Base-by-base conservation (phyloP, 2,888 invertebrate genomes). In the Phalera bucephala region DNA sequence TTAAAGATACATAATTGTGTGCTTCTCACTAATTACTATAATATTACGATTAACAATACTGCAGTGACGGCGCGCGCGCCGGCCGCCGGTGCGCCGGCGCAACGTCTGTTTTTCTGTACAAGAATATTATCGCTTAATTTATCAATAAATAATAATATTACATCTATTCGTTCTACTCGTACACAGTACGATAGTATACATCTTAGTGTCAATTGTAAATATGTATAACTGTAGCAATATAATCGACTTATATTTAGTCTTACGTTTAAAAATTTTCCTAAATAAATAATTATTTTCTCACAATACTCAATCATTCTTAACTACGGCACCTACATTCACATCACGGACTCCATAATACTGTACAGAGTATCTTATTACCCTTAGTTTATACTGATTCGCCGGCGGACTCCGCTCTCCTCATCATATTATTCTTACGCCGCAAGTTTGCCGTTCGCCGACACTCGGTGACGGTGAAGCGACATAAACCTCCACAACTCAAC, bases 341-440 rank as follows among this genome's bases (percentile, higher is more conserved):
- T 49, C 47, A 58, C 40, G 52, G 50, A 42, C 44, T 40, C 43
- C 50, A 45, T 74, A 78, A 74, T 76, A 78, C 77, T 76, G 78
- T 76, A 76, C 64, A 72, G 2, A 25, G 6, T 2, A 12, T 25
- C 25, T 8, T n/a, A n/a, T n/a, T n/a, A n/a, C n/a, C n/a, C n/a
- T n/a, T n/a, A n/a, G n/a, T n/a, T n/a, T n/a, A n/a, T n/a, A n/a
- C n/a, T n/a, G n/a, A n/a, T n/a, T n/a, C n/a, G n/a, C n/a, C n/a
- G n/a, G n/a, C n/a, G n/a, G n/a, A n/a, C n/a, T n/a, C n/a, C n/a
- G n/a, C n/a, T n/a, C n/a, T n/a, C n/a, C n/a, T n/a, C n/a, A n/a
- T n/a, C n/a, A n/a, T n/a, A n/a, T n/a, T n/a, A n/a, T n/a, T n/a
- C n/a, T n/a, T n/a, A n/a, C n/a, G n/a, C n/a, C n/a, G n/a, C n/a